Base-by-base conservation (phyloP, 2,888 invertebrate species). In the Eupithecia abbreviata region DNA sequence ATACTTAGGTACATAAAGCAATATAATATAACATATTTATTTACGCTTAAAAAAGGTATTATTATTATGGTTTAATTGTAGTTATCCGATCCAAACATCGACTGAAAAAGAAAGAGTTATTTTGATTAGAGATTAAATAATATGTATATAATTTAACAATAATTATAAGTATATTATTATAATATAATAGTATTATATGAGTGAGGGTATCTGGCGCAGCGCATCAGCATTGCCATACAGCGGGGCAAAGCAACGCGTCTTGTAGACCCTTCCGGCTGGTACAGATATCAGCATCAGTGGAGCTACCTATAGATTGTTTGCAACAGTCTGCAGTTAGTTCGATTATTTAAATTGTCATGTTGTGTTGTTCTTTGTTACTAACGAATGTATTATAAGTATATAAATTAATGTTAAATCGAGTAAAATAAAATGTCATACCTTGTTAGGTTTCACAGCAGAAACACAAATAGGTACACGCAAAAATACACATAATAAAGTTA, bases 11-110 rank as follows among this genome's bases (percentile, higher is more conserved):
- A 62, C 4, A 30, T 62, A 30, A 62, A 62, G 30, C 30, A 30
- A 62, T 62, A 62, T 12, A 30, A 18, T 62, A 62, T 1, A 62
- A 58, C 9, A 7, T 62, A 62, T 4, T 15, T 6, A 15, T 42
- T 13, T 13, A 67, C 45, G 10, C 5, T 43, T 43, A 45, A 45
- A 67, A 43, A 1, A 3, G 45, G 7, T 49, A 74, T 73, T 77
- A 73, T 42, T 51, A 80, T 88, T 89, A 91, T 72, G 83, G 15
- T 6, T 42, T 66, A 66, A 42, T 42, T 90, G 92, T 90, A 95
- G 91, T 95, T 95, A 73, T 95, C 94, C 78, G 93, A 86, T 83
- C 94, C 94, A 86, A 93, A 93, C 91, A 91, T 92, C 77, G 92
- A 91, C 94, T 95, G 94, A 86, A 94, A 93, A 71, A 88, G 85